A percentile compares a stretch with the other conserved stretches of the same genome.
Evolutionary conservation across 2,113 vertebrate genomes (phyloP).

Genomic region (Bubo scandiacus): DNA sequence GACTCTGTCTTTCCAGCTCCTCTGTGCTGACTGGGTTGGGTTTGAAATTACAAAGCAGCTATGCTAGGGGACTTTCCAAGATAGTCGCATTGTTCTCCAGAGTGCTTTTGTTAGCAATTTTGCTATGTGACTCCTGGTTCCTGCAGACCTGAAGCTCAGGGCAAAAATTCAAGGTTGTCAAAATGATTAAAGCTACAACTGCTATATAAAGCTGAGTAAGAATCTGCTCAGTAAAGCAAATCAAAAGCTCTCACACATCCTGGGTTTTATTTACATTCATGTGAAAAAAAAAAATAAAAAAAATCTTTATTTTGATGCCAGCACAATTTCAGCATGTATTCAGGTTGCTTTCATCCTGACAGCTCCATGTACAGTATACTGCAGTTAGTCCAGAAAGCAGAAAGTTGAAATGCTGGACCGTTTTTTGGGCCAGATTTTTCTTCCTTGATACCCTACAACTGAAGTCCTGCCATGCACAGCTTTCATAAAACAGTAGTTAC

Average conservation of each 20-base stretch:
- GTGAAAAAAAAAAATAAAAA: neutral
- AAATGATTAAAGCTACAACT: neutral
- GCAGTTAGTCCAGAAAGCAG: neutral
- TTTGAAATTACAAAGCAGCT: neutral
- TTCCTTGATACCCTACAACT: neutral
- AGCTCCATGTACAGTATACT: neutral
- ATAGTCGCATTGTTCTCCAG: neutral
- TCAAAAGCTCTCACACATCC: neutral
- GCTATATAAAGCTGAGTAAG: neutral
- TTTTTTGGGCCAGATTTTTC: neutral
- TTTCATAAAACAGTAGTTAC: neutral
- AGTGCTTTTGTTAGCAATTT: neutral
- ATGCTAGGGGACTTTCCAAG: neutral
- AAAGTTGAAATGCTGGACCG: neutral
- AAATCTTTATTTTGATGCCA: neutral
- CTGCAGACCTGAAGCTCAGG: neutral
- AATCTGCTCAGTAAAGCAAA: neutral
- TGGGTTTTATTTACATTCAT: neutral
- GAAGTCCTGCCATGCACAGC: neutral
- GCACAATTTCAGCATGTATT: neutral
- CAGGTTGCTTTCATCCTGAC: neutral
- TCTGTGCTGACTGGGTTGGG: neutral
- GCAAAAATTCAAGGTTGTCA: constrained; percentile 2
- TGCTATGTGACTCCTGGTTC: neutral
- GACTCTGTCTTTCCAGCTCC: neutral